Base-by-base conservation (phyloP, 2,797 vertebrate genomes). In the Notolabrus celidotus region DNA sequence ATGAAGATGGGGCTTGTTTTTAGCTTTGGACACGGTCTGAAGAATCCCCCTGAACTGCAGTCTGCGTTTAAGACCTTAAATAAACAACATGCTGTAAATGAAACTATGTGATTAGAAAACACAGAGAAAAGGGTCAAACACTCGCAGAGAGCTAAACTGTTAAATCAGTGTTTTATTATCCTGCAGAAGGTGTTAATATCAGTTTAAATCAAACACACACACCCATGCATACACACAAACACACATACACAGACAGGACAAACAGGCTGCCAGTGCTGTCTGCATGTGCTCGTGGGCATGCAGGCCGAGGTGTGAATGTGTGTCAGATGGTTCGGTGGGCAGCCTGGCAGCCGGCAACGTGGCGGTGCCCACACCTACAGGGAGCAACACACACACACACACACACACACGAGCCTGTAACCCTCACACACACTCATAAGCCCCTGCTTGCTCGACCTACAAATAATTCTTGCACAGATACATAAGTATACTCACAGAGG, bases 221-320 rank as follows among this genome's bases (percentile, higher is more conserved):
- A 43, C 51, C 33, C 36, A 57, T 46, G 49, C 45, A 47, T 51
- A 51, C 63, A 52, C 43, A 68, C 38, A 71, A 45, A 39, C 43
- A 62, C 50, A 60, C 42, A 68, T 31, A 57, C 29, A 42, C 56
- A 73, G 6, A 55, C 29, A 34, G 23, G 23, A 49, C 65, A 59
- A 82, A 80, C 58, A 69, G 53, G 51, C 69, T 25, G 71, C 71
- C 77, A 57, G 54, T 54, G 56, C 25, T 75, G 79, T 71, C 79
- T 80, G 83, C 79, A 42, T 80, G 72, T 74, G 83, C 72, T 72
- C 61, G 27, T 79, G 86, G 89, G 83, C 89, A 90, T 79, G 78
- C 85, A 94, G 96, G 95, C 94, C 89, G 95, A 97, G 96, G 96
- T 97, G 96, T 96, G 96, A 97, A 96, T 95, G 94, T 95, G 95